Percentiles rank a stretch among this genome's conserved stretches.
phyloP scores from a whole-genome alignment of 2,797 vertebrate genomes.

The Melopsittacus undulatus region DNA sequence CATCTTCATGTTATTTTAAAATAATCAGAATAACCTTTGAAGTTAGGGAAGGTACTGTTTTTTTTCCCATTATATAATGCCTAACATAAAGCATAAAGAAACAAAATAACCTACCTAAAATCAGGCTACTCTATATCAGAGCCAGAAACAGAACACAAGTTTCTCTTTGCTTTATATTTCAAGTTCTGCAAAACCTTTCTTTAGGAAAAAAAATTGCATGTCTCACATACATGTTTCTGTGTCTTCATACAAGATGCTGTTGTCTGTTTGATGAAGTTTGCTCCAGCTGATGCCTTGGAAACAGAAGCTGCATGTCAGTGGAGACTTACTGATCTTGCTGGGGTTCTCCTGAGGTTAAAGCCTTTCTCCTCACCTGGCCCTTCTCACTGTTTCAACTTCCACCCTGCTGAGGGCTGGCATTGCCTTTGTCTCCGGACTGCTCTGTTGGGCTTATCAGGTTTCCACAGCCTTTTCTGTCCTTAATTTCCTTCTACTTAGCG shows the following conservation, averaged over 20 bases:
- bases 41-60: slow-evolving; percentile 31
- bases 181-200: not conserved
- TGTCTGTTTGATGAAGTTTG: not conserved
- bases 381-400: not conserved
- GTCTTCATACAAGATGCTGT: not conserved
- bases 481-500: not conserved
- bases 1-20: slow-evolving; percentile 36
- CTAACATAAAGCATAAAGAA: not conserved
- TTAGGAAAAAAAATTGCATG: not conserved
- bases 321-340: not conserved
- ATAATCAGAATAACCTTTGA: slow-evolving; percentile 52
- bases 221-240: rapidly evolving
- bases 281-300: not conserved
- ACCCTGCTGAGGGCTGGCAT: not conserved
- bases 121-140: not conserved
- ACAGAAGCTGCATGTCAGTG: not conserved
- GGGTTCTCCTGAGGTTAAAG: not conserved
- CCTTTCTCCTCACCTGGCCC: not conserved
- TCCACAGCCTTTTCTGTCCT: not conserved
- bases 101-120: not conserved
- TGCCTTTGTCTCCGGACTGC: not conserved
- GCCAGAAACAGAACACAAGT: not conserved
- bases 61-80: slow-evolving; percentile 9
- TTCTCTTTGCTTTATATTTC: not conserved
- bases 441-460: not conserved